Evolutionary conservation across 2,888 invertebrate genomes (phyloP).

Genomic region (Bugulina stolonifera): DNA sequence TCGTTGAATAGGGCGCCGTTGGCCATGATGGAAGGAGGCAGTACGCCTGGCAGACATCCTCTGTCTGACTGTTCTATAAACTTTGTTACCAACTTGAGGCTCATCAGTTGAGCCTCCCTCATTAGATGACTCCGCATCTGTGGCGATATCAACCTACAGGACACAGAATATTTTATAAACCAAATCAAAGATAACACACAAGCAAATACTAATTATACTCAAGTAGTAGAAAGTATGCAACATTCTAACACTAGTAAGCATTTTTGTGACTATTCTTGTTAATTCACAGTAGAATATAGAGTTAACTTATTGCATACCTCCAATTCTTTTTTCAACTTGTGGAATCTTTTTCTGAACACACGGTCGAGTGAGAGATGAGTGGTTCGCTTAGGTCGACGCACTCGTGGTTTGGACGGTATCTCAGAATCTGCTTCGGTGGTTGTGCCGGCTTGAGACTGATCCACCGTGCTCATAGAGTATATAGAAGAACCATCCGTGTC

Average conservation of each 20-base stretch:
- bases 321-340: conserved; percentile 25
- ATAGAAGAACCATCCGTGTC: conserved; percentile 25
- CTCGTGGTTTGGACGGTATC: not conserved
- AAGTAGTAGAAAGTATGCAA: not conserved
- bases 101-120: conserved; percentile 21
- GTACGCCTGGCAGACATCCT: conserved; percentile 15
- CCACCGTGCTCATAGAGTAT: conserved; percentile 25
- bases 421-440: conserved; percentile 23
- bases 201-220: not conserved
- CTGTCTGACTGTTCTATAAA: conserved; percentile 20
- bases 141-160: conserved; percentile 5
- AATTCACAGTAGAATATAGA: too few relatives aligned
- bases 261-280: not conserved
- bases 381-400: conserved; percentile 19
- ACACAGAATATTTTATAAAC: not conserved
- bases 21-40: conserved; percentile 21
- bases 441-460: conserved; percentile 18
- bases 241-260: not conserved
- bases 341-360: conserved; percentile 23
- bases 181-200: not conserved
- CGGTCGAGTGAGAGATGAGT: conserved; percentile 24
- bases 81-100: conserved; percentile 26
- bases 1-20: not conserved
- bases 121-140: conserved; percentile 22
- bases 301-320: conserved; percentile 8